phyloP scores from a whole-genome alignment of 2,888 invertebrate species.

The Sialis lutaria region DNA sequence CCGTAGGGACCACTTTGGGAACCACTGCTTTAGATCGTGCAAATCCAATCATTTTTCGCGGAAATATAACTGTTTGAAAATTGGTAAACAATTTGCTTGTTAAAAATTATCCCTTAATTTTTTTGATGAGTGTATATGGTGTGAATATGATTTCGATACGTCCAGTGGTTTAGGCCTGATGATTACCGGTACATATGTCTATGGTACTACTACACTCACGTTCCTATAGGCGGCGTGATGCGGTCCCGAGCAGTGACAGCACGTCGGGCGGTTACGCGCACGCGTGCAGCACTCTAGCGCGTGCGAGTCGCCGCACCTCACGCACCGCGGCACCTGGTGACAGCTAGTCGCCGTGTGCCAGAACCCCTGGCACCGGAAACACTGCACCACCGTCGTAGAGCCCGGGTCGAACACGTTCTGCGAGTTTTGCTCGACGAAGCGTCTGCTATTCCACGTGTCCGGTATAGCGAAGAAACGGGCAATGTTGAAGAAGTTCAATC shows the following conservation, averaged over 20 bases:
- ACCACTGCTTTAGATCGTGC: too few relatives aligned
- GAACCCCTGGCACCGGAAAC: slow-evolving; percentile 34
- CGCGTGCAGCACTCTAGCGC: slow-evolving; percentile 29
- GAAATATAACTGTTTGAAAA: too few relatives aligned
- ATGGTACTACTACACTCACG: not conserved
- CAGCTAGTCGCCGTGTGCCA: slow-evolving; percentile 33
- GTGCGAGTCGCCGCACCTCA: slow-evolving; percentile 32
- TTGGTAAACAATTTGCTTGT: too few relatives aligned
- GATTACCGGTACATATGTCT: not conserved
- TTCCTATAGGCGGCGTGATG: slow-evolving; percentile 29
- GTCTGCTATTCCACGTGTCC: slow-evolving; percentile 20
- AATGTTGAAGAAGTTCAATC: slow-evolving; percentile 30
- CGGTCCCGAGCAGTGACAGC: slow-evolving; percentile 32
- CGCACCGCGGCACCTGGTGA: slow-evolving; percentile 27
- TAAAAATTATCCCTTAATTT: too few relatives aligned
- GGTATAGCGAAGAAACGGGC: slow-evolving; percentile 25
- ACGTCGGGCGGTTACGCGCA: slow-evolving; percentile 28
- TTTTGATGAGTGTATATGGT: too few relatives aligned
- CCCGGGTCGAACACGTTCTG: slow-evolving; percentile 16
- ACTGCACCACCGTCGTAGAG: slow-evolving; percentile 28
- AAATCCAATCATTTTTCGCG: too few relatives aligned
- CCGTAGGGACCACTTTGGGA: too few relatives aligned
- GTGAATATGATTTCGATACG: too few relatives aligned
- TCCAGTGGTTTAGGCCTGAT: too few relatives aligned
- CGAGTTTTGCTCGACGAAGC: slow-evolving; percentile 1